Evolutionary conservation across 2,888 invertebrate genomes (phyloP), one percentile per base, ranked within the genome.

Genomic region (Tridacna gigas): DNA sequence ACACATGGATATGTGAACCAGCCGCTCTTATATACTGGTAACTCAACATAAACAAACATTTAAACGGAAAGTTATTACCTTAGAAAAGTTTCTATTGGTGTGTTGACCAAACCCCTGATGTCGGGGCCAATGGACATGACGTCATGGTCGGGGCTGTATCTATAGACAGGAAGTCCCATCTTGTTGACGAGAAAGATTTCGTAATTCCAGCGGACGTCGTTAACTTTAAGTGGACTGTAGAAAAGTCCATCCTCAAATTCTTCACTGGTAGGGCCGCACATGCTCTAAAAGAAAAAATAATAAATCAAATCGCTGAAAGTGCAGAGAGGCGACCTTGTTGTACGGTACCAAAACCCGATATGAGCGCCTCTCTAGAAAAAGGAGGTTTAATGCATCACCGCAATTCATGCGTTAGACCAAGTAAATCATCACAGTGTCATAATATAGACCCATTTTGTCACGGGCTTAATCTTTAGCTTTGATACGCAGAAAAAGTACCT

Each of bases 181-280:
- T 77, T 82, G 74, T 86, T 85, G 15, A 91, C 86, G 11, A 92
- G 86, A 79, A 92, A 92, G n/a, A 89, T 90, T 81, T 92, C 92
- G 83, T 89, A 92, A 88, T 92, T 92, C 92, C 92, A 92, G 45
- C 88, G 81, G 13, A 92, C 87, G 74, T 92, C 92, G 56, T 88
- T 87, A 48, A 89, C 89, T 22, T 80, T 79, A 73, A 90, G 80
- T 0, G 92, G 91, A 3, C 81, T 74, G 83, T 92, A 92, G 77
- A 88, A 89, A 20, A 92, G 83, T 26, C 76, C 61, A 12, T 80
- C 78, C 61, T 84, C 66, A 80, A 91, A 92, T n/a, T 80, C 77
- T 47, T 87, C 88, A 18, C 67, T 79, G 3, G 91, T 90, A 25
- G 90, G 89, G 4, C 89, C 89, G 69, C 92, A 92, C 77, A 88